Evolutionary conservation across 2,113 vertebrate genomes (phyloP), one percentile per base, ranked within the genome.

Genomic region (Rhadina sibilatrix): DNA sequence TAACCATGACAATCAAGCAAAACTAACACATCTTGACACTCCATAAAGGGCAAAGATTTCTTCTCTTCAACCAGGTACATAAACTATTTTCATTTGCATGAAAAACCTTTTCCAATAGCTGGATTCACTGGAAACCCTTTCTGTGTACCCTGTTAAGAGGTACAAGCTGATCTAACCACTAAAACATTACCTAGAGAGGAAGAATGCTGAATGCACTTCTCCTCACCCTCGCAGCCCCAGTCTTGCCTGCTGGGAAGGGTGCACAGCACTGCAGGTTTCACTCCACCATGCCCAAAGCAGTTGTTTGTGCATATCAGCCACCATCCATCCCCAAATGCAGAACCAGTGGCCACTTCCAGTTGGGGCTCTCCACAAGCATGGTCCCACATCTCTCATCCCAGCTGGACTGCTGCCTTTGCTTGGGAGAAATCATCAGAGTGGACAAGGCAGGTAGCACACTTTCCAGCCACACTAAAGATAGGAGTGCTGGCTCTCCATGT

Each of bases 271-370:
- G 0, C 22, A 40, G 50, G 8, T 70, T 85, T 74, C 47, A 68
- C 17, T 11, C 11, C 44, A 15, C 20, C 3, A 0, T 0, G 0
- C 33, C 44, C 61, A 42, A n/a, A 79, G 60, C 12, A 40, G 64
- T 4, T 60, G 11, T 24, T 60, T 6, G 15, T 59, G n/a, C 8
- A 2, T 3, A 0, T 74, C 78, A 82, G 17, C 19, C 11, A 1
- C 28, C 2, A 0, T 27, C 31, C 31, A 19, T 25, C 24, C 27
- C 38, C 38, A 78, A n/a, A 64, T 0, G 0, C 27, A 33, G 35
- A 37, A 63, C 33, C 15, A 79, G 44, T 50, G 25, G 46, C 22
- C 17, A 2, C 15, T 74, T 61, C 31, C 20, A 46, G 14, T 1
- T 6, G 4, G 6, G 17, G 5, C 7, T 19, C 11, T 76, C 42